Evolutionary conservation across 2,797 vertebrate species (phyloP), one percentile per base, ranked within the genome.

Genomic region (Pelochelys cantorii): DNA sequence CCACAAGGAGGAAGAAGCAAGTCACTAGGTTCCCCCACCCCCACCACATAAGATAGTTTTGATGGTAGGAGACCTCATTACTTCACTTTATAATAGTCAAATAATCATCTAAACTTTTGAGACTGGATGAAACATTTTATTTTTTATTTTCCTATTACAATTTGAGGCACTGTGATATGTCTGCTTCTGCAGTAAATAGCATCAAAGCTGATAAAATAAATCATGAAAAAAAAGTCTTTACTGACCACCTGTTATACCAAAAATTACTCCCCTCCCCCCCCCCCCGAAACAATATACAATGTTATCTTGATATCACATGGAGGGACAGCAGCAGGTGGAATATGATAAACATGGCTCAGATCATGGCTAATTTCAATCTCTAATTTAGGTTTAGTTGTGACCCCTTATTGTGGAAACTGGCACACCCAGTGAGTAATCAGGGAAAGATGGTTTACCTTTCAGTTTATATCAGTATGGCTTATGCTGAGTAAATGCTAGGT

Each of bases 371-470:
- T 94, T 94, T 92, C 27, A 86, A 90, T 95, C 22, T 94, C 77
- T 96, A 91, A 97, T 97, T 96, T 89, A 92, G 91, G 83, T 89
- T 95, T 89, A 91, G 90, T 91, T 86, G 60, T 71, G 75, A 65
- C n/a, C 11, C 59, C 85, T 95, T 91, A 37, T 81, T 57, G 3
- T 59, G 56, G 93, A 97, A 93, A 93, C 57, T 0, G 12, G 88
- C 60, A 90, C 88, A 95, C 85, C 81, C 90, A 94, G 93, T 83
- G 83, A 95, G 93, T 90, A 97, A 96, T 97, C 92, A 96, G 90
- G 62, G 86, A 89, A 95, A 92, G 56, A 93, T 4, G 90, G 74
- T 93, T 98, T 97, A 95, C 93, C 68, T 95, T 96, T 95, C 90
- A 77, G 71, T 95, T 97, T 95, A 89, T 92, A 92, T 84, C 81